Conservation (phyloP, 2,113 vertebrate genomes). For the Thunnus maccoyii region DNA sequence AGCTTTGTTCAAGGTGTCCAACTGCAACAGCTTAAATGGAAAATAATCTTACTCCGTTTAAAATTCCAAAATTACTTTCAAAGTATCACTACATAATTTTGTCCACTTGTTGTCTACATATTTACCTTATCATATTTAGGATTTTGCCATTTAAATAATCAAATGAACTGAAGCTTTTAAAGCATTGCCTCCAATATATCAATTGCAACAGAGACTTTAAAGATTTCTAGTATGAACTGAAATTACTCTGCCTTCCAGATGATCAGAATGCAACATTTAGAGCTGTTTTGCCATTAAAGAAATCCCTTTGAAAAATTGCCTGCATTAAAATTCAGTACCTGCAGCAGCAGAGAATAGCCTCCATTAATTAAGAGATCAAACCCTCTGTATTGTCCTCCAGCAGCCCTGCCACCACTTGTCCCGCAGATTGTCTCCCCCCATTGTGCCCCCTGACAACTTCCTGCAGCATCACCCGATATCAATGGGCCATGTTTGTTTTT, state of each 20-base stretch:
- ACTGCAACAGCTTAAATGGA: neutral
- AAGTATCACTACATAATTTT: neutral
- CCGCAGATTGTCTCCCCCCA: constrained; percentile 69
- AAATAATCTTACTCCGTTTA: neutral
- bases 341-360: constrained; percentile 76
- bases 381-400: constrained; percentile 79
- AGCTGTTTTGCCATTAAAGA: constrained; percentile 57
- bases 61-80: neutral
- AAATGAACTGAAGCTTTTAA: neutral
- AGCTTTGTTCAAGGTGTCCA: constrained; percentile 27
- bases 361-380: constrained; percentile 88
- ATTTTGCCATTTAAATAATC: neutral
- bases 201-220: neutral
- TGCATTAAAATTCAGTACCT: constrained; percentile 83
- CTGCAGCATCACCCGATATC: constrained; percentile 81
- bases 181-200: neutral
- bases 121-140: neutral
- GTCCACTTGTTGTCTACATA: neutral
- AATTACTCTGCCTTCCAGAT: constrained; percentile 30
- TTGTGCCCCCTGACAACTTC: constrained; percentile 79
- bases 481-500: constrained; percentile 82
- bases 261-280: constrained; percentile 50
- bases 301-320: constrained; percentile 72
- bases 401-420: constrained; percentile 75
- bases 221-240: constrained; percentile 31